Conservation (phyloP, 2,797 vertebrate species). For the Chelon auratus region DNA sequence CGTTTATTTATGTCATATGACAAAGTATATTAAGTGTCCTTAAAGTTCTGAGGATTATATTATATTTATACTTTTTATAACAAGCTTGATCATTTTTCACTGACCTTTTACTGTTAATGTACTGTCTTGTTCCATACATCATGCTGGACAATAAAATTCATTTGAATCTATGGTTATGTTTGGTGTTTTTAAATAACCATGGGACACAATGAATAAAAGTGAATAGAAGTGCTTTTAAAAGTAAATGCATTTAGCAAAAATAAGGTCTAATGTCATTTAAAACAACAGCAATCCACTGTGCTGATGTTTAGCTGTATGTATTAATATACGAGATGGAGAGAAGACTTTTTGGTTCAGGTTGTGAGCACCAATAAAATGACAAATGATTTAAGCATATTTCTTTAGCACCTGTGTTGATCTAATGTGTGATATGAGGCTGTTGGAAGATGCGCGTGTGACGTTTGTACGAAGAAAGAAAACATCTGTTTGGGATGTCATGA, state of each 20-base stretch:
- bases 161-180: slow-evolving; percentile 50
- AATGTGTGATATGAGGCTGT: background rate
- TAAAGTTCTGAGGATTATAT: slow-evolving; percentile 78
- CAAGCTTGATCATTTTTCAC: slow-evolving; percentile 79
- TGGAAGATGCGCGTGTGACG: background rate
- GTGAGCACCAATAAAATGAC: background rate
- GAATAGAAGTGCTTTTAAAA: no score
- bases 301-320: background rate
- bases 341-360: background rate
- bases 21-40: slow-evolving; percentile 78
- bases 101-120: slow-evolving; percentile 74
- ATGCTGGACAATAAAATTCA: slow-evolving; percentile 81
- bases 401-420: background rate
- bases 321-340: background rate
- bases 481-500: background rate
- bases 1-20: slow-evolving; percentile 82
- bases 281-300: background rate
- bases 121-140: slow-evolving; percentile 74
- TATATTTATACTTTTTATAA: slow-evolving; percentile 88
- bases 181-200: background rate
- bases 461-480: background rate
- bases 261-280: background rate
- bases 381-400: background rate
- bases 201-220: no score
- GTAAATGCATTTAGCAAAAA: no score